Evolutionary conservation across 1,140 invertebrate species (phyloP), one percentile per base, ranked within the genome.

Genomic region (Parasteatoda tepidariorum): DNA sequence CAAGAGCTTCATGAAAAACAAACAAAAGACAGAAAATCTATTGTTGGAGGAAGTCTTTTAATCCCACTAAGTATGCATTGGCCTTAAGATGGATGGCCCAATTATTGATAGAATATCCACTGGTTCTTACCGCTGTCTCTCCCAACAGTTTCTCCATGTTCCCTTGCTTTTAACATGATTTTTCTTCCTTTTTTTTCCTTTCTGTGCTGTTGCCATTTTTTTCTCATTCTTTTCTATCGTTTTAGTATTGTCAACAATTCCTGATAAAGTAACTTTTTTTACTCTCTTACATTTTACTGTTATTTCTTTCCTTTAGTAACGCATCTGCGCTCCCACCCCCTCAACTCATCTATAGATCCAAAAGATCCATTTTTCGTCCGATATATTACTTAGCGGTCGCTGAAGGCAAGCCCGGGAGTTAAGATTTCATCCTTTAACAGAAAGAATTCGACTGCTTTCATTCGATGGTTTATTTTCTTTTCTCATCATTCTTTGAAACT

Each of bases 61-160:
- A 82, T 82, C 67, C 68, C 59, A 73, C 79, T 82, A 82, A 82
- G 79, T 82, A 82, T 82, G 79, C 79, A 82, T 18, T 82, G 59
- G 41, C 71, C 67, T 54, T 54, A 82, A 82, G 67, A 82, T 82
- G 55, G 67, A 82, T 82, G 55, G 68, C 38, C 62, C 79, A 82
- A 82, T 82, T 82, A 82, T 82, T 82, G 79, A 82, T 82, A 64
- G 79, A 82, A 82, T 82, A 82, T 71, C 79, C 67, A 71, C 30
- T 73, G 79, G 41, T 62, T 82, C 68, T 71, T 82, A 82, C 79
- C 59, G 34, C 66, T 71, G 79, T 70, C 67, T 66, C 28, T 82
- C 38, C 57, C 38, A 48, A 55, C n/a, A 62, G 55, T 62, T 76
- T 62, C 41, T 64, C 26, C 55, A 38, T 76, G 73, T 73, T 54